Evolutionary conservation across 2,888 invertebrate genomes (phyloP).

Genomic region (Nebria salina): DNA sequence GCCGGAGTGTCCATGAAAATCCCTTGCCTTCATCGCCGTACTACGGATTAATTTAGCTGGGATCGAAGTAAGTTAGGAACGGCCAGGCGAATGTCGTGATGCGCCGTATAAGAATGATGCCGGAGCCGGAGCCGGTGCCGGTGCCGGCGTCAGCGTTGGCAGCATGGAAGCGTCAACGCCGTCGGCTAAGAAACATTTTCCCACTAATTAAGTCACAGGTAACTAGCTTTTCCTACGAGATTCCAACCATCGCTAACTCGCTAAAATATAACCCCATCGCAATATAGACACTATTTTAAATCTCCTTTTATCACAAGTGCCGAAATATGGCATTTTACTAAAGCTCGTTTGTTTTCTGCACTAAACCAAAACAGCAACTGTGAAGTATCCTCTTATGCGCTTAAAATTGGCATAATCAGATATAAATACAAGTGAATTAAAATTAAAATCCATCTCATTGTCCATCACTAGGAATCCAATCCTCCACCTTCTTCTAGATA

Average conservation of each 20-base stretch:
- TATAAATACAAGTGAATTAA: too few species aligned
- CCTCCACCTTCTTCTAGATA: too few species aligned
- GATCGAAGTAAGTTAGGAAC: conserved; percentile 5
- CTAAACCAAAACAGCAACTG: too few species aligned
- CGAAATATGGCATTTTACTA: too few species aligned
- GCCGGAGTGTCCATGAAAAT: conserved; percentile 3
- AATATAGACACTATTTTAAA: background rate
- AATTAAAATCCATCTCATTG: too few species aligned
- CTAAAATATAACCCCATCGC: background rate
- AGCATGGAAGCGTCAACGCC: conserved; percentile 3
- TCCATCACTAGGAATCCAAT: too few species aligned
- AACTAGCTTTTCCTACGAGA: conserved; percentile 3
- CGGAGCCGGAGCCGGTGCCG: conserved; percentile 8
- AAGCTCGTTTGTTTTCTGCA: too few species aligned
- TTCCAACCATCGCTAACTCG: background rate
- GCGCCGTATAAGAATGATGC: background rate
- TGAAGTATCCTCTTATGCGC: too few species aligned
- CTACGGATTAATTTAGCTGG: conserved; percentile 16
- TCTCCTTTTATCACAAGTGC: too few species aligned
- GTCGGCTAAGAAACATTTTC: background rate
- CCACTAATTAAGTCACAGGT: conserved; percentile 24
- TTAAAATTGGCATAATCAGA: too few species aligned
- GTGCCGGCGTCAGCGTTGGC: background rate
- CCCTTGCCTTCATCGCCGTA: conserved; percentile 7
- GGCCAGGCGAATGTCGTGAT: background rate